A percentile compares a stretch with the other conserved stretches of the same genome.
Conservation (phyloP, 1,140 invertebrate genomes). For the Drosophila mojavensis region DNA sequence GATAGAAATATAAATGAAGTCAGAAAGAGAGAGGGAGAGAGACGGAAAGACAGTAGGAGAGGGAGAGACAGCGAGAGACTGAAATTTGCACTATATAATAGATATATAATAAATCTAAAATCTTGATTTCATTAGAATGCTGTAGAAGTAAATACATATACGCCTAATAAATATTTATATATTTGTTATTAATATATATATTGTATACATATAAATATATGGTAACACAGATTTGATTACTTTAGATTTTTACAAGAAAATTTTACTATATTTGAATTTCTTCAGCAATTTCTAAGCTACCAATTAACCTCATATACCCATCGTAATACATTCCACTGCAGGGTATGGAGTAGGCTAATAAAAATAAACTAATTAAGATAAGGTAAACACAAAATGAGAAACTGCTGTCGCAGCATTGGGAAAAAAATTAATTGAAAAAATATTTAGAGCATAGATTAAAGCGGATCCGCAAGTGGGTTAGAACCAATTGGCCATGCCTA, state of each 20-base stretch:
- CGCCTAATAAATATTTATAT: no score
- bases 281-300: no score
- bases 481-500: conserved; percentile 38
- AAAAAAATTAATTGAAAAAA: conserved; percentile 40
- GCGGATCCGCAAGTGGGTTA: conserved; percentile 37
- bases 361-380: conserved; percentile 42
- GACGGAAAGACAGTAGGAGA: neutral
- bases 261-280: no score
- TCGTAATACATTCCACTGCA: neutral
- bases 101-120: no score
- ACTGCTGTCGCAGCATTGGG: conserved; percentile 29
- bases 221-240: no score
- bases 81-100: no score
- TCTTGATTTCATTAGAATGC: no score
- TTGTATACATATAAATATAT: no score
- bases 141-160: no score
- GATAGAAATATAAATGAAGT: no score
- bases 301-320: neutral
- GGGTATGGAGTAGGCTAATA: conserved; percentile 1
- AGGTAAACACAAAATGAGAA: conserved; percentile 24
- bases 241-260: no score
- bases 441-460: conserved; percentile 45
- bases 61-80: neutral
- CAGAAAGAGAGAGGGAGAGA: neutral
- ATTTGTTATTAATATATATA: no score